Conservation (phyloP, 2,113 vertebrate genomes). For the Dissostichus mawsoni region DNA sequence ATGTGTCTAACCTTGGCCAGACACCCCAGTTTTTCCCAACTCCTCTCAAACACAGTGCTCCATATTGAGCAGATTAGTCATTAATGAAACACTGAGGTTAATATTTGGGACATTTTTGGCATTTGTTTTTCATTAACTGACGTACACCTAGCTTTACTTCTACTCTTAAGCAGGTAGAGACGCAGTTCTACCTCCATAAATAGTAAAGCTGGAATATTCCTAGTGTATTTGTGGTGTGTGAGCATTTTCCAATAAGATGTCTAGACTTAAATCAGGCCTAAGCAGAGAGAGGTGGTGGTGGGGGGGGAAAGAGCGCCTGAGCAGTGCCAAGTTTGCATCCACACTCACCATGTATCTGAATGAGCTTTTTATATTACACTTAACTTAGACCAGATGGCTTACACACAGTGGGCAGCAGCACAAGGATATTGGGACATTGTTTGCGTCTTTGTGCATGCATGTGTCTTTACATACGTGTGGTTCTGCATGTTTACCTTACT, state of each 20-base stretch:
- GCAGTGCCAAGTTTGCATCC: conserved; percentile 86
- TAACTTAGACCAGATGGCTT: conserved; percentile 90
- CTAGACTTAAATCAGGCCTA: conserved; percentile 89
- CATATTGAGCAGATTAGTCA: conserved; percentile 83
- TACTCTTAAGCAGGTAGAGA: conserved; percentile 76
- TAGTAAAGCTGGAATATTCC: conserved; percentile 73
- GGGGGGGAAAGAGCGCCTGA: conserved; percentile 55
- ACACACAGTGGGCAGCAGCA: conserved; percentile 72
- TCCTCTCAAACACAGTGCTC: conserved; percentile 57
- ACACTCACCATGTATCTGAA: conserved; percentile 85
- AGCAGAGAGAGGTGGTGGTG: conserved; percentile 65
- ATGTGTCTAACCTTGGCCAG: conserved; percentile 4
- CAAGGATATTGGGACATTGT: conserved; percentile 71
- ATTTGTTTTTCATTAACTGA: conserved; percentile 83
- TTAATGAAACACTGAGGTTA: conserved; percentile 83
- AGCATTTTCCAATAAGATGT: conserved; percentile 87
- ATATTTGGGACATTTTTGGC: conserved; percentile 59
- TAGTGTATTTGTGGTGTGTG: conserved; percentile 78
- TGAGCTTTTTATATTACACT: conserved; percentile 87
- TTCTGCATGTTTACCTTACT: conserved; percentile 24
- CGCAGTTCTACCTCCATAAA: conserved; percentile 67
- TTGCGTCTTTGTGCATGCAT: conserved; percentile 3
- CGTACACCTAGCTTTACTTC: conserved; percentile 57
- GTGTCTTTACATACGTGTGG: conserved; percentile 1
- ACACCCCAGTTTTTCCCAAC: conserved; percentile 1